Conservation (phyloP, 2,888 invertebrate genomes). For the Polydrusus cervinus region DNA sequence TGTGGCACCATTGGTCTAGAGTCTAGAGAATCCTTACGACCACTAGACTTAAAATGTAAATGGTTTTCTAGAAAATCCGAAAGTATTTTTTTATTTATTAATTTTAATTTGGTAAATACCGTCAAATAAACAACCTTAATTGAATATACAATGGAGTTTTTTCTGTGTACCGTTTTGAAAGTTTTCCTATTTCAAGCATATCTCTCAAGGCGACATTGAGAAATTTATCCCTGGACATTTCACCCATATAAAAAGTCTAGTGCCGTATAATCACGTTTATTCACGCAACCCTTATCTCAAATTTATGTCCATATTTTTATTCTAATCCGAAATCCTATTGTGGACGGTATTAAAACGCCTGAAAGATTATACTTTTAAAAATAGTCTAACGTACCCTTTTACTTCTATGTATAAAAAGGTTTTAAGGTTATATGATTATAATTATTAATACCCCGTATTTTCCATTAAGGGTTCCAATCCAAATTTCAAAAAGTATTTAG, state of each 20-base stretch:
- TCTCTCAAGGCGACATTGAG: conserved; percentile 29
- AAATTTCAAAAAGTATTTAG: too few species aligned
- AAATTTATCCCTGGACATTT: conserved; percentile 30
- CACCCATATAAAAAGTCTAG: conserved; percentile 30
- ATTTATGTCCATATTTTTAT: conserved; percentile 46
- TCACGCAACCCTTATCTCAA: conserved; percentile 47
- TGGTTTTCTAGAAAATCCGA: too few species aligned
- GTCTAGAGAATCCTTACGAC: too few species aligned
- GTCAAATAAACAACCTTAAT: too few species aligned
- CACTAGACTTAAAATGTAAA: too few species aligned
- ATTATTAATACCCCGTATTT: conserved; percentile 12
- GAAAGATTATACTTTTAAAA: conserved; percentile 36
- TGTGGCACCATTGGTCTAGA: too few species aligned
- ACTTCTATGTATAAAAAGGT: not conserved
- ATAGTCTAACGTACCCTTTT: conserved; percentile 15
- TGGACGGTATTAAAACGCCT: conserved; percentile 32
- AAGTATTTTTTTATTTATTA: too few species aligned
- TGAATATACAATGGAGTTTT: not conserved
- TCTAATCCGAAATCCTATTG: conserved; percentile 40
- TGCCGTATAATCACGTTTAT: conserved; percentile 45
- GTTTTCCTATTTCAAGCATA: conserved; percentile 5
- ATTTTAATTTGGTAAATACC: too few species aligned
- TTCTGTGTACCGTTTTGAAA: not conserved
- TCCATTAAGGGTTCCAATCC: not conserved
- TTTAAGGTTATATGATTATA: conserved; percentile 16